Base-by-base conservation (phyloP, 1,140 invertebrate species). In the Dendroctonus valens region DNA sequence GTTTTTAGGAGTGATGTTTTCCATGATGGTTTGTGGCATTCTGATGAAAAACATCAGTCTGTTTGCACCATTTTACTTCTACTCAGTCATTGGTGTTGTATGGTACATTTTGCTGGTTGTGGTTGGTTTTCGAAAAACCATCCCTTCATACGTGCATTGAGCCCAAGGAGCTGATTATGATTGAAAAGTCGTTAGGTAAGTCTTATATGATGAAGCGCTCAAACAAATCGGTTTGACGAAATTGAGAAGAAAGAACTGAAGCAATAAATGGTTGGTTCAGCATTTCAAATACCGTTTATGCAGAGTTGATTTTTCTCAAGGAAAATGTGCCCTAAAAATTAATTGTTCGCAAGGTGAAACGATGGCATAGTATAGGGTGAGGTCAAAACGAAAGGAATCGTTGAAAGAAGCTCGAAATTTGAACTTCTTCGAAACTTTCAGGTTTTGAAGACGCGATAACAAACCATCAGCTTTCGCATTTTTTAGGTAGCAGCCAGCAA, bases 41-140 rank as follows among this genome's bases (percentile, higher is more conserved):
- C 83, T 99, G 9, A 95, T 94, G 3, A 88, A 91, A 71, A 85
- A 87, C 72, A 87, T 98, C 39, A 89, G 91, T 9, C 98, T 97
- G 92, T 87, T 93, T 68, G 91, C 96, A 4, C 95, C 96, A 0
- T 99, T 99, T 81, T 99, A 99, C 80, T 94, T 97, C 73, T 99
- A 99, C 75, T 96, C 97, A 84, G 74, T 84, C 3, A 79, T 81
- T 50, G 86, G 86, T 26, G 76, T 87, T 7, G 80, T 85, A 60
- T 88, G 86, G 86, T 72, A 81, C 75, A 66, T 80, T n/a, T 8
- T 59, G 64, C 7, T 78, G 77, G 77, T 40, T 78, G 6, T 78
- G 77, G 77, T 68, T 78, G 46, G 75, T 78, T 0, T 99, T 98
- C 73, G 97, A 99, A 78, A 91, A 90, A 73, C 98, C 98, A 2